Evolutionary conservation across 1,140 invertebrate species (phyloP), one percentile per base, ranked within the genome.

Genomic region (Gryllus bimaculatus): DNA sequence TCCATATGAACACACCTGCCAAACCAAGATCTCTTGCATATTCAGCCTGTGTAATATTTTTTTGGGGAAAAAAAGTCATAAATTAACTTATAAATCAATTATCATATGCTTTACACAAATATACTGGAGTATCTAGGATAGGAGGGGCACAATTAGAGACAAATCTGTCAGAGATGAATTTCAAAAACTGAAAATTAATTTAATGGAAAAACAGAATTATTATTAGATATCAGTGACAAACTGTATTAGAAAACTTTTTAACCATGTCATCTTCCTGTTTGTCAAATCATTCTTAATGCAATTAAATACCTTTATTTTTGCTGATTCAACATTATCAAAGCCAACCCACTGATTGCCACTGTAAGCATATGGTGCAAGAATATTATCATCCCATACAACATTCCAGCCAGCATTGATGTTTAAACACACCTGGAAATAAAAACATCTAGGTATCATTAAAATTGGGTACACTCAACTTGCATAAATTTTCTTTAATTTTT

Each of bases 1-100:
- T 90, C 93, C 93, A 94, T 0, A 92, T 80, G 91, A 93, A 93
- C 8, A 87, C 87, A 26, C 92, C 92, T 76, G 86, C 90, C 4
- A 94, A 85, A 75, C 86, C 86, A 7, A 85, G 82, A 0, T 83
- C 79, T 49, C 88, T 85, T 3, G 88, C 88, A 80, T 88, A 92
- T 48, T 90, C 80, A 0, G 84, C 85, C 85, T 93, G 78, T n/a
- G 81, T 77, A 54, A 47, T 15, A 20, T 10, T 48, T 6, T 8
- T 8, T 7, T 49, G 7, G n/a, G 47, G 3, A 77, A 49, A 20
- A 6, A 49, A 18, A 76, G 8, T 47, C 10, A 48, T 48, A n/a
- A 13, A 48, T 0, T 76, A 8, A 48, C 3, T 47, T 6, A 12
- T 48, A 18, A 48, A 47, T 47, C 26, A 0, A 48, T 7, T 12